phyloP scores from a whole-genome alignment of 2,888 invertebrate species.

The Pegoplata infirma region DNA sequence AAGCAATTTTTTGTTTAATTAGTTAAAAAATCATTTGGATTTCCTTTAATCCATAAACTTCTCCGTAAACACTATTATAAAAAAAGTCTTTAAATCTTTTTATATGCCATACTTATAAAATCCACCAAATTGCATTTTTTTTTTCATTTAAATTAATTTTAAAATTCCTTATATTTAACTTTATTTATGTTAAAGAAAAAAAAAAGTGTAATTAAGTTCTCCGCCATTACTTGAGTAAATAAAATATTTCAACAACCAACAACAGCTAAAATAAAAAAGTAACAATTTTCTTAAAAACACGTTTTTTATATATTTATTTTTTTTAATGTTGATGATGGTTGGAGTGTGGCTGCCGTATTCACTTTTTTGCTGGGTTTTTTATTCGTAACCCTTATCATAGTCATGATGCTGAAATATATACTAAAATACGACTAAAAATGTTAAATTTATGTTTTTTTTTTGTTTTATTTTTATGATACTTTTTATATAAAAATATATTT shows the following conservation, averaged over 20 bases:
- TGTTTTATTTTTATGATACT: conserved; percentile 36
- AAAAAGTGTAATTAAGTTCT: conserved; percentile 33
- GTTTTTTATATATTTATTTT: too few species aligned
- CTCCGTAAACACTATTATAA: too few species aligned
- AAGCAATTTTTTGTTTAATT: too few species aligned
- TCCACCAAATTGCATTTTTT: too few species aligned
- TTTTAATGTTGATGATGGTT: too few species aligned
- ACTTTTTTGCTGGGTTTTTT: background rate
- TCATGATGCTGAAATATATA: background rate
- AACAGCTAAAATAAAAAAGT: background rate
- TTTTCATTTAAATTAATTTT: conserved; percentile 10
- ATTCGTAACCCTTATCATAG: conserved; percentile 33
- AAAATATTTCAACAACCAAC: conserved; percentile 21
- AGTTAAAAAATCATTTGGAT: too few species aligned
- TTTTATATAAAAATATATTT: background rate
- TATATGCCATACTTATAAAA: too few species aligned
- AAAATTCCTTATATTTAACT: background rate
- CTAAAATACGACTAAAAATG: conserved; percentile 26
- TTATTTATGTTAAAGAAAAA: background rate
- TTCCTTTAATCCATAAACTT: too few species aligned
- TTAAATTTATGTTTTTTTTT: conserved; percentile 26
- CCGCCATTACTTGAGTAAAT: conserved; percentile 31
- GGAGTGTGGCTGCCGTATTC: background rate
- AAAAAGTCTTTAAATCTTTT: too few species aligned
- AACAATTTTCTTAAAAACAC: background rate